Evolutionary conservation across 2,797 vertebrate species (phyloP), one percentile per base, ranked within the genome.

Genomic region (Ptychadena robeensis): DNA sequence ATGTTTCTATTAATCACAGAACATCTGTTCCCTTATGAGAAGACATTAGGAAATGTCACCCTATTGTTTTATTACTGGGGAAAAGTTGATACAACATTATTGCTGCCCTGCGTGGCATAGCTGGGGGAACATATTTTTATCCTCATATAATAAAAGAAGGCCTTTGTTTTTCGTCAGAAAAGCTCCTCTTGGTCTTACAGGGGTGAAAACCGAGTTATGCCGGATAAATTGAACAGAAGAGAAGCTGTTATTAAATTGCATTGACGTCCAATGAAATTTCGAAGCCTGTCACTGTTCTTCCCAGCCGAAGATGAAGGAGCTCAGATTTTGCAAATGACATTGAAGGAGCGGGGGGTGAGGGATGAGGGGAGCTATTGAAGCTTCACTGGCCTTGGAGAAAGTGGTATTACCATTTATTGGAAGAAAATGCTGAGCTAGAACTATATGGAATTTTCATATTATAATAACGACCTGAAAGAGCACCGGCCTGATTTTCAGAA

Each of bases 11-110:
- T 74, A 74, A 81, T 74, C 61, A 81, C 9, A 9, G 37, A 67
- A 53, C 70, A 81, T 74, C 71, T 81, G 80, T 73, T 81, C 63
- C 14, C 71, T 37, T 64, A 57, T 74, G 35, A 82, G 65, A 82
- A 67, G 80, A 75, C 80, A 75, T 75, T 82, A 82, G 67, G 40
- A 40, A 38, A 44, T 18, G 31, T 75, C 48, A 69, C 34, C 72
- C 72, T 67, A 73, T 81, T 81, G 80, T 82, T 75, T 76, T 82
- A 82, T 66, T 25, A 66, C 53, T 32, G 38, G 44, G 44, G 73
- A 82, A 63, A 77, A 66, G 80, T 69, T 69, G 73, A 40, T 63
- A 27, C 64, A 63, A 76, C 57, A 70, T 76, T 76, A 76, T 76
- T 31, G 12, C 6, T 28, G 44, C 22, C 9, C 61, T 73, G 59